phyloP scores from a whole-genome alignment of 2,888 invertebrate genomes.

The Smittia aterrima region DNA sequence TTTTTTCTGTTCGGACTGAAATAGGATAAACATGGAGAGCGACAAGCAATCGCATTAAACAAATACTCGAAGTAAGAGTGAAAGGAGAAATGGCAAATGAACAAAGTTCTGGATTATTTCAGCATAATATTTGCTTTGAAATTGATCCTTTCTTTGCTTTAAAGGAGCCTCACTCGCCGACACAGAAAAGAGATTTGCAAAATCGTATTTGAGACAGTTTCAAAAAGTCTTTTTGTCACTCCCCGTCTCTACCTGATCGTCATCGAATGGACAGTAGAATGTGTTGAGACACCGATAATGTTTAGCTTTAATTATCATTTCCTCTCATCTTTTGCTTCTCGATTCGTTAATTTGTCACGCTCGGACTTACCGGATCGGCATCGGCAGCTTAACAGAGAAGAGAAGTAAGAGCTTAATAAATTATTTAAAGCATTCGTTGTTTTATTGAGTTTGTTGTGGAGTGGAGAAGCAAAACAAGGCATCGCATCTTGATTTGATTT shows the following conservation, averaged over 20 bases:
- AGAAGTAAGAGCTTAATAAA: neutral
- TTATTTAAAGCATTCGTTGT: neutral
- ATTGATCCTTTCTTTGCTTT: constrained; percentile 31
- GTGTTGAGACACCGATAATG: constrained; percentile 24
- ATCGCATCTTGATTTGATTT: constrained; percentile 22
- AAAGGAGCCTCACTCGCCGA: neutral
- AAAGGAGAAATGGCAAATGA: no score
- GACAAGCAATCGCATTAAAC: constrained; percentile 28
- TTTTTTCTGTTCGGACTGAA: neutral
- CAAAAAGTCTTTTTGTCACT: constrained; percentile 25
- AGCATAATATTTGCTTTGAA: constrained; percentile 31
- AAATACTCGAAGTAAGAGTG: constrained; percentile 24
- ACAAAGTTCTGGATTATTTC: constrained; percentile 29
- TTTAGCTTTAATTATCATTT: constrained; percentile 30
- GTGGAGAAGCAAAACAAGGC: neutral
- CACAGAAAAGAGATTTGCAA: constrained; percentile 13
- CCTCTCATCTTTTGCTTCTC: neutral
- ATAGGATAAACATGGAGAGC: constrained; percentile 14
- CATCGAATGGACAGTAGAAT: neutral
- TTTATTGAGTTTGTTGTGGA: no score
- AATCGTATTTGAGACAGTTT: constrained; percentile 40
- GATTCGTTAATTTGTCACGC: neutral
- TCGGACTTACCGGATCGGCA: neutral
- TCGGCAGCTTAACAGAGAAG: neutral
- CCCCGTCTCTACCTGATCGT: constrained; percentile 14